phyloP scores from a whole-genome alignment of 2,888 invertebrate genomes.

The Caradrina kadenii region DNA sequence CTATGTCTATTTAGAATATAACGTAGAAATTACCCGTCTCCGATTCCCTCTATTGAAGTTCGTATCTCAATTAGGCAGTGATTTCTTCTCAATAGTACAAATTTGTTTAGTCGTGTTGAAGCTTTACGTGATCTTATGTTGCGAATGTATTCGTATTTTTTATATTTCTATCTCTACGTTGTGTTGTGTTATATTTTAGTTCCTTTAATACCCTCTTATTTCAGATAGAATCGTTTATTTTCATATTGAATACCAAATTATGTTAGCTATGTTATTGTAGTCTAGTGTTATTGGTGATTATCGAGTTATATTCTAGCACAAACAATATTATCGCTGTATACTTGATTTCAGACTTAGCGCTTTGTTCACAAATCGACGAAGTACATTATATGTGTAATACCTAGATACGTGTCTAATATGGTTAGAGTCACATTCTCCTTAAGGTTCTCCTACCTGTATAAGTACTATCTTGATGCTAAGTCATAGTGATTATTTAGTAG shows the following conservation, averaged over 20 bases:
- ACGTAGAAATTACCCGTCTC: conserved; percentile 56
- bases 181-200: conserved; percentile 71
- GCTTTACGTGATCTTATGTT: conserved; percentile 78
- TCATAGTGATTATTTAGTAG: conserved; percentile 83
- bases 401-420: conserved; percentile 75
- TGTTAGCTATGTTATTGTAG: conserved; percentile 56
- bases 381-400: conserved; percentile 62
- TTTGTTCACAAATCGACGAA: conserved; percentile 56
- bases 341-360: conserved; percentile 56
- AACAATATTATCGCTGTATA: conserved; percentile 63
- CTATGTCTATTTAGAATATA: conserved; percentile 61
- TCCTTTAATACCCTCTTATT: conserved; percentile 48
- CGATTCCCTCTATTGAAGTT: conserved; percentile 61
- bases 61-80: conserved; percentile 73
- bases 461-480: conserved; percentile 85
- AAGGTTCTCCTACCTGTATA: conserved; percentile 80
- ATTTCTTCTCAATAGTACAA: conserved; percentile 86
- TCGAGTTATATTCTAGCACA: conserved; percentile 69
- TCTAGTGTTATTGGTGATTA: conserved; percentile 53
- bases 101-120: conserved; percentile 82
- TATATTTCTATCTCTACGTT: conserved; percentile 67
- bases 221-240: conserved; percentile 46
- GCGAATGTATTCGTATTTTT: conserved; percentile 71
- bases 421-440: conserved; percentile 73
- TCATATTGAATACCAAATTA: conserved; percentile 44